phyloP scores from a whole-genome alignment of 2,797 vertebrate species.

The Tenualosa ilisha region DNA sequence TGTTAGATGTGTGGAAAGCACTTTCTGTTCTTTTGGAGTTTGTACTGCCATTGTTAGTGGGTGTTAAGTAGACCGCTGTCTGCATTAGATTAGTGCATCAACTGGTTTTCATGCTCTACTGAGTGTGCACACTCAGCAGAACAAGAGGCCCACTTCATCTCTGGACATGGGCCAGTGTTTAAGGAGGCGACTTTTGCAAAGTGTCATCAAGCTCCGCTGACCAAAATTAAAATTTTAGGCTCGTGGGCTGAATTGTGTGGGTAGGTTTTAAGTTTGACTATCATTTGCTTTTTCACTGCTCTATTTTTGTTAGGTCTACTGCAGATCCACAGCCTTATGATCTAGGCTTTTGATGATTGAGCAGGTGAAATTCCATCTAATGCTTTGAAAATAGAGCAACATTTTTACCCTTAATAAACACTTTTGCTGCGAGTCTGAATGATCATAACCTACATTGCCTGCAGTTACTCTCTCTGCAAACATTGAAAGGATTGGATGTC shows the following conservation, averaged over 20 bases:
- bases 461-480: not conserved
- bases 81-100: constrained; percentile 1
- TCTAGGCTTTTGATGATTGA: no score
- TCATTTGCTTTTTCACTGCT: no score
- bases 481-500: not conserved
- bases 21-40: not conserved
- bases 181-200: not conserved
- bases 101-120: not conserved
- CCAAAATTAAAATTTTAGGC: not conserved
- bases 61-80: not conserved
- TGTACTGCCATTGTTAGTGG: not conserved
- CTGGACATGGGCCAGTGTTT: not conserved
- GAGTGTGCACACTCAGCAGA: not conserved
- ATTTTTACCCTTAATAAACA: not conserved
- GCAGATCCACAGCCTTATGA: no score
- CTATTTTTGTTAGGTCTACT: no score
- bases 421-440: not conserved
- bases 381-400: no score
- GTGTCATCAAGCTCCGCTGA: not conserved
- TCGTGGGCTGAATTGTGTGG: not conserved
- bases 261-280: not conserved
- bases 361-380: no score
- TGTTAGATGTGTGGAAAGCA: not conserved
- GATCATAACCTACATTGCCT: not conserved
- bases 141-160: constrained; percentile 1